These are phyloP conservation scores for Scaptomyza flava DNA, from an alignment of 2,888 invertebrate species.

Conservation along the genomic window DNA sequence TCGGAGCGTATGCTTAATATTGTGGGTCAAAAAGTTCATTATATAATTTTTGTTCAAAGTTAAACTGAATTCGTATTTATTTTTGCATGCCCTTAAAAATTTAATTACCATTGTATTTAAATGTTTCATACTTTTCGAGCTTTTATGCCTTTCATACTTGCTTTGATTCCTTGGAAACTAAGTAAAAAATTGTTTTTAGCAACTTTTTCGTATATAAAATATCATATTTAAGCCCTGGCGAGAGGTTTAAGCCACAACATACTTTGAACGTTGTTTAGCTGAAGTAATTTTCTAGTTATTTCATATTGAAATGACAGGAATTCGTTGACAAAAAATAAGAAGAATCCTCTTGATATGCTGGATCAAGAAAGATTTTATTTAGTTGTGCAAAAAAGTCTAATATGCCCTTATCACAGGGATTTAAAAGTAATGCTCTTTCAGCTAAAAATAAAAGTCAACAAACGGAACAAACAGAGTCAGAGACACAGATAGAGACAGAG, in stretches of 20 bases:
- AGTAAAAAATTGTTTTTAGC: background rate
- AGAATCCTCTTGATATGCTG: background rate
- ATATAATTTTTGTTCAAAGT: too few relatives aligned
- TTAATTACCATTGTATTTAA: too few relatives aligned
- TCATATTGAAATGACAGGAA: background rate
- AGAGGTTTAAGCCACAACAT: background rate
- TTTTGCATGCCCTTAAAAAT: too few relatives aligned
- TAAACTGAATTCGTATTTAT: too few relatives aligned
- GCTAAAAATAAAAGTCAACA: slow-evolving; percentile 11
- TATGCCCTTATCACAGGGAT: slow-evolving; percentile 22
- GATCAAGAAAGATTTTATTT: background rate
- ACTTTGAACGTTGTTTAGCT: background rate
- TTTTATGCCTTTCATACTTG: too few relatives aligned
- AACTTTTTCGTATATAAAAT: slow-evolving; percentile 28
- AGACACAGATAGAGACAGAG: background rate
- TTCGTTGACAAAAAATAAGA: background rate
- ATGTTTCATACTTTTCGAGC: too few relatives aligned
- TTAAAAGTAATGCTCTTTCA: slow-evolving; percentile 16
- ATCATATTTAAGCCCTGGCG: background rate
- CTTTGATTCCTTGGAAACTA: too few relatives aligned
- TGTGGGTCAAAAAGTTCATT: too few relatives aligned
- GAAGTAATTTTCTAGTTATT: slow-evolving; percentile 5
- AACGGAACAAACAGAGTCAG: slow-evolving; percentile 1
- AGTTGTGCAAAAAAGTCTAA: slow-evolving; percentile 1
- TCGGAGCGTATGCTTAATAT: background rate